Base-by-base conservation (phyloP, 2,888 invertebrate species). In the Pantelozetes paolii region DNA sequence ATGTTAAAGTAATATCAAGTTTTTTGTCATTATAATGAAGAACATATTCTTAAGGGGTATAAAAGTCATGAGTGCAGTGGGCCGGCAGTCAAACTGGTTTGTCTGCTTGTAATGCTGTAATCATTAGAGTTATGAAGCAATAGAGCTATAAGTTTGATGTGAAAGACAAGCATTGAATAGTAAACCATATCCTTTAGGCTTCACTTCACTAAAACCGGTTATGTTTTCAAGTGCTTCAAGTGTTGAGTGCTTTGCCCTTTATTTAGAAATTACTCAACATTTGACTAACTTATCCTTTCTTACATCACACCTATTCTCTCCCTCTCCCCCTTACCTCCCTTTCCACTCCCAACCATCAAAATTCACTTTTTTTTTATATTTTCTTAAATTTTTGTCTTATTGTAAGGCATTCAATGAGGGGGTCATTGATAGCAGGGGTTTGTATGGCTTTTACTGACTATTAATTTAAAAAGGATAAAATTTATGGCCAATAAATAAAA, bases 61-160 rank as follows among this genome's bases (percentile, higher is more conserved):
- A 67, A 67, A 67, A 67, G 67, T 67, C 67, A 67, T 36, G 40
- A 67, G 67, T 67, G 67, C 36, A 67, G 67, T 67, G 67, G 67
- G 67, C 67, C 67, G 36, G 67, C 67, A 67, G 67, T 67, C 67
- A 67, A 67, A 67, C 67, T n/a, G 67, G 67, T 67, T 67, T 67
- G 40, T 36, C 67, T 40, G 23, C 67, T 67, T 11, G 3, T 36
- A 36, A 36, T 8, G 36, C 36, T 36, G 20, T 50, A 18, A 5
- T 11, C 57, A 57, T 8, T 57, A 26, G n/a, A n/a, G n/a, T n/a
- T n/a, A 57, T 57, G 5, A 26, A 11, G 32, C 32, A 40, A 36
- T 32, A 36, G 20, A 36, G 20, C 9, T 67, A 23, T 36, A 18
- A 23, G 36, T 30, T 26, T 28, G 15, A n/a, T 30, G 30, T 62